These are phyloP conservation scores for Coelopa pilipes DNA, from an alignment of 2,888 invertebrate genomes.

Conservation along the genomic window DNA sequence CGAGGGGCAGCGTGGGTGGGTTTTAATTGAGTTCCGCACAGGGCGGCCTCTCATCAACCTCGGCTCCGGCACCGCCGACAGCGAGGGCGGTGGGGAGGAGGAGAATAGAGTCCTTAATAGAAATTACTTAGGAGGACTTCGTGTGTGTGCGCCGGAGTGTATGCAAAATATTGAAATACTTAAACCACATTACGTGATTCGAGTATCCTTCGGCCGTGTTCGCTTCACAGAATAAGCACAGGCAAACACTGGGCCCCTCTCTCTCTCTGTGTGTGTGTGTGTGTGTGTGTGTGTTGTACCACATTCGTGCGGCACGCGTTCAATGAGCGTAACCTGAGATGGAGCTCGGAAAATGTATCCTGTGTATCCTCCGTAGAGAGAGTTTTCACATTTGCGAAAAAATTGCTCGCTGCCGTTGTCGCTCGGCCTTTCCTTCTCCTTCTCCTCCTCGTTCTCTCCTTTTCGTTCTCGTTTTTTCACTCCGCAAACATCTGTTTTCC, in stretches of 20 bases:
- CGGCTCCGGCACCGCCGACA: too few relatives aligned
- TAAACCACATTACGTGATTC: constrained; percentile 37
- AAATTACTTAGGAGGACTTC: constrained; percentile 30
- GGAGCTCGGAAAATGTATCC: too few relatives aligned
- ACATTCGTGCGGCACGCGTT: neutral
- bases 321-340: too few relatives aligned
- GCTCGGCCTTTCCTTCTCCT: too few relatives aligned
- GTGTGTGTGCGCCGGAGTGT: constrained; percentile 27
- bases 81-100: too few relatives aligned
- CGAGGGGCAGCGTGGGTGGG: too few relatives aligned
- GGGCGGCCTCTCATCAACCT: too few relatives aligned
- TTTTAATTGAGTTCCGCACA: too few relatives aligned
- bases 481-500: neutral
- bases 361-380: too few relatives aligned
- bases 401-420: too few relatives aligned
- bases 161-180: constrained; percentile 37
- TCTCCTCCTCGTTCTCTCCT: too few relatives aligned
- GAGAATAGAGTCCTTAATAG: constrained; percentile 22
- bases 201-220: neutral
- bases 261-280: neutral
- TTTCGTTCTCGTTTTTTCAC: neutral
- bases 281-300: constrained; percentile 2
- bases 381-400: neutral
- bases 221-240: neutral
- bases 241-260: neutral